These are phyloP conservation scores for Drosophila littoralis DNA, from an alignment of 1,140 invertebrate genomes.

Conservation along the genomic window DNA sequence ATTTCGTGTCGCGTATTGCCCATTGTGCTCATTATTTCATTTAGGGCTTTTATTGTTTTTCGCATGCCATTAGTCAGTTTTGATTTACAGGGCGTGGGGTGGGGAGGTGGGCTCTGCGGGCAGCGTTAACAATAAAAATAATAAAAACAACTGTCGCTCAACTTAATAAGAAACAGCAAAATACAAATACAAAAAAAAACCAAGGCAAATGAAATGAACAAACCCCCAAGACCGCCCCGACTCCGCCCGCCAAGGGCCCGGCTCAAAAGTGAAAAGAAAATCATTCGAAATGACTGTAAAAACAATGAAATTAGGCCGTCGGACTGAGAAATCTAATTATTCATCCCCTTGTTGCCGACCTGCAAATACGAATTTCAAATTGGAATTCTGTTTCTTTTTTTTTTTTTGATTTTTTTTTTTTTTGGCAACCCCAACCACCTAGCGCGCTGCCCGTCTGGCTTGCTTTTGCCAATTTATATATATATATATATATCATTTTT, in stretches of 20 bases:
- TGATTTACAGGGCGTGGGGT: conserved; percentile 61
- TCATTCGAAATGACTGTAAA: conserved; percentile 81
- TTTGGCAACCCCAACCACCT: neutral
- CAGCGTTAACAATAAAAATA: conserved; percentile 71
- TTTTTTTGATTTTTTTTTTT: conserved; percentile 10
- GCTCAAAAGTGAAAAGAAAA: conserved; percentile 57
- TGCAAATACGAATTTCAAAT: conserved; percentile 33
- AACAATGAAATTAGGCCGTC: conserved; percentile 81
- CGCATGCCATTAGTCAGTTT: conserved; percentile 81
- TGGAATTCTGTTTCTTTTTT: conserved; percentile 29
- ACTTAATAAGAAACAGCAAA: conserved; percentile 71
- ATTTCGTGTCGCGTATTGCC: conserved; percentile 11
- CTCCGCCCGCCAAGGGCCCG: neutral
- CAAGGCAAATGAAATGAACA: conserved; percentile 19
- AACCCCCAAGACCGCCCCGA: neutral
- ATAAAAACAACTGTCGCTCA: conserved; percentile 82
- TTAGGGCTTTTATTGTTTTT: conserved; percentile 81
- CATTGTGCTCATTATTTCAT: conserved; percentile 72
- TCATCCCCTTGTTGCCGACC: conserved; percentile 71
- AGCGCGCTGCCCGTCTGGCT: too few relatives aligned
- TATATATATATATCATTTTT: too few relatives aligned
- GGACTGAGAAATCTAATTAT: conserved; percentile 84
- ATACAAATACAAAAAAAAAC: conserved; percentile 16
- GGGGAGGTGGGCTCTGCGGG: conserved; percentile 4
- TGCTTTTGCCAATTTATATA: too few relatives aligned